phyloP scores from a whole-genome alignment of 1,140 invertebrate species.

The Caenorhabditis brenneri region DNA sequence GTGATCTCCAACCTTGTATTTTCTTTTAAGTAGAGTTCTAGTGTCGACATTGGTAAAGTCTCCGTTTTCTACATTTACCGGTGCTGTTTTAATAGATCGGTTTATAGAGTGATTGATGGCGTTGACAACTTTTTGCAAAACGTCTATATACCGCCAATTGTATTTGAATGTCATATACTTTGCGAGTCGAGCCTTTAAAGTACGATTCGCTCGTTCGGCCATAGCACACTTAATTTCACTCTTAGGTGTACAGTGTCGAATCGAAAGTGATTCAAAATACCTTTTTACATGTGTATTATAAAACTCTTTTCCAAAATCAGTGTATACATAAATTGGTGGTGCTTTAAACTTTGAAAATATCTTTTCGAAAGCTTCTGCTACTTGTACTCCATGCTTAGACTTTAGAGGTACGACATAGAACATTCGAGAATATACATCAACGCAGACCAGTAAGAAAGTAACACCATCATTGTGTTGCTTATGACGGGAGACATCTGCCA shows the following conservation, averaged over 20 bases:
- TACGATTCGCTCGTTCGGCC: not conserved
- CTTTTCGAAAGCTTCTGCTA: not conserved
- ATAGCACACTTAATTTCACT: not conserved
- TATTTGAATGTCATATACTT: no score
- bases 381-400: not conserved
- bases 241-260: not conserved
- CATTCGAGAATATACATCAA: not conserved
- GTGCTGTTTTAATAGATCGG: not conserved
- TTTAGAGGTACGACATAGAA: not conserved
- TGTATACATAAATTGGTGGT: not conserved
- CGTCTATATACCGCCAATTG: not conserved
- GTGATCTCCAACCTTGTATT: not conserved
- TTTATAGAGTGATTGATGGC: not conserved
- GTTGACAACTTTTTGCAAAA: not conserved
- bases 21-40: not conserved
- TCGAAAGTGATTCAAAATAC: not conserved
- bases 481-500: not conserved
- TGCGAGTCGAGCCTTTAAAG: not conserved
- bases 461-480: not conserved
- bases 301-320: not conserved
- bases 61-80: not conserved
- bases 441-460: not conserved
- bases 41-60: not conserved
- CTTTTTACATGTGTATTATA: not conserved
- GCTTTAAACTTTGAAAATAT: not conserved